Base-by-base conservation (phyloP, 1,140 invertebrate species). In the silkworm (Bombyx mori) region DNA sequence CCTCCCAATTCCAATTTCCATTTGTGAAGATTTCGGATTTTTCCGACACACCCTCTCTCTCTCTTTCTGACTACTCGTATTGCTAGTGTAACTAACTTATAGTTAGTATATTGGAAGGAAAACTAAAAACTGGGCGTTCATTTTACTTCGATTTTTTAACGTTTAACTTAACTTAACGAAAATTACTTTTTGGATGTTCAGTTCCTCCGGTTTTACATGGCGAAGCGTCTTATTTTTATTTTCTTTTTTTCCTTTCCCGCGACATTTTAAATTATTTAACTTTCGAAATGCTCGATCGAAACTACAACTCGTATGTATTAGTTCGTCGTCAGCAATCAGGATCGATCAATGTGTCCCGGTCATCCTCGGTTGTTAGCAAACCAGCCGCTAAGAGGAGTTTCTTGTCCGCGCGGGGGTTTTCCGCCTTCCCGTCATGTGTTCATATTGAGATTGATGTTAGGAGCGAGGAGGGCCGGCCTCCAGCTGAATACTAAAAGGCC, bases 401-500 rank as follows among this genome's bases (percentile, higher is more conserved):
- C 79, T 81, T 84, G 81, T 84, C 71, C 63, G 69, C 68, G 61
- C 55, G 57, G 60, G 60, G 66, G 71, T 61, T 77, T 80, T 77
- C 75, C 78, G 77, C 63, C 69, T 57, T 61, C 67, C 68, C 79
- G 81, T 84, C 81, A 82, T 82, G 76, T 68, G 61, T 58, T 63
- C 68, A 69, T 79, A 84, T 82, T 84, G 81, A 84, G 81, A 84
- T 84, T 84, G 81, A 84, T 84, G 81, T 78, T 72, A 74, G 55
- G 58, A 77, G 72, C 79, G 79, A 60, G 62, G 66, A 62, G 58
- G 56, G 52, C 53, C 69, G 53, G 61, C 56, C 68, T 61, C 71
- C 68, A 55, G 65, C 73, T 65, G 81, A 82, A 85, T 85, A 85
- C 79, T 78, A 85, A 85, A 70, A 69, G 71, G 71, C 65, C 69